Percentiles rank a stretch among this genome's conserved stretches.
phyloP scores from a whole-genome alignment of 2,797 vertebrate species.

The Pseudochromis fuscus region DNA sequence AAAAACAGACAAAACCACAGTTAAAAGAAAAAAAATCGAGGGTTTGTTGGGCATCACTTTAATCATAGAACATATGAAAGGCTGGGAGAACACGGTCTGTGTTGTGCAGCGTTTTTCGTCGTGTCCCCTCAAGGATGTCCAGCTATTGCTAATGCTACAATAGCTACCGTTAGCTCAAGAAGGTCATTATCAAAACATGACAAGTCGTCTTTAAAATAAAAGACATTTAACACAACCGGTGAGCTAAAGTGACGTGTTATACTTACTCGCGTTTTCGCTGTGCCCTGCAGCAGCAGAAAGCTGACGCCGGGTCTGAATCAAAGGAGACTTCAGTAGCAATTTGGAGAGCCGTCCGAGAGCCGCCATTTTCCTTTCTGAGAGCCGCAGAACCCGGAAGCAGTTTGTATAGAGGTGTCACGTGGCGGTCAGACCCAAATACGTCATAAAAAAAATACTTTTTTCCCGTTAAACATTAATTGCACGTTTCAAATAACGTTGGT shows the following conservation, averaged over 20 bases:
- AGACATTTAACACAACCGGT: accelerated
- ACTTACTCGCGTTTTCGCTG: slow-evolving; percentile 70
- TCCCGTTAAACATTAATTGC: too few species aligned
- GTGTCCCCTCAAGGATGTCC: slow-evolving; percentile 22
- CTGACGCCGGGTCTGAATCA: slow-evolving; percentile 76
- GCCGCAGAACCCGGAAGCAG: slow-evolving; percentile 37
- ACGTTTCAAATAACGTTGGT: too few species aligned
- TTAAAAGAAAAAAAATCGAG: too few species aligned
- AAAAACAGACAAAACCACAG: too few species aligned
- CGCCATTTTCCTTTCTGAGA: slow-evolving; percentile 77
- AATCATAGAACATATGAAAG: not conserved
- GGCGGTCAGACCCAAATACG: not conserved
- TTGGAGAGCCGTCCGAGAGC: slow-evolving; percentile 68
- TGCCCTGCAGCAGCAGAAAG: slow-evolving; percentile 78
- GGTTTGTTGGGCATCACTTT: too few species aligned
- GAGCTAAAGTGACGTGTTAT: accelerated
- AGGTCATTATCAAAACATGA: slow-evolving; percentile 71
- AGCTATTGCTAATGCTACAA: slow-evolving; percentile 28
- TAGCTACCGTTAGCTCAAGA: slow-evolving; percentile 60
- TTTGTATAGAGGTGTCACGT: slow-evolving; percentile 33
- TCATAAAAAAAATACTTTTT: too few species aligned
- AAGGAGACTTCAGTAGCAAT: slow-evolving; percentile 62
- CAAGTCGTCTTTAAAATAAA: accelerated
- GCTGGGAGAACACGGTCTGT: not conserved
- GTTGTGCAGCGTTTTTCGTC: not conserved